phyloP scores from a whole-genome alignment of 1,140 invertebrate species.

The Solenopsis fugax region DNA sequence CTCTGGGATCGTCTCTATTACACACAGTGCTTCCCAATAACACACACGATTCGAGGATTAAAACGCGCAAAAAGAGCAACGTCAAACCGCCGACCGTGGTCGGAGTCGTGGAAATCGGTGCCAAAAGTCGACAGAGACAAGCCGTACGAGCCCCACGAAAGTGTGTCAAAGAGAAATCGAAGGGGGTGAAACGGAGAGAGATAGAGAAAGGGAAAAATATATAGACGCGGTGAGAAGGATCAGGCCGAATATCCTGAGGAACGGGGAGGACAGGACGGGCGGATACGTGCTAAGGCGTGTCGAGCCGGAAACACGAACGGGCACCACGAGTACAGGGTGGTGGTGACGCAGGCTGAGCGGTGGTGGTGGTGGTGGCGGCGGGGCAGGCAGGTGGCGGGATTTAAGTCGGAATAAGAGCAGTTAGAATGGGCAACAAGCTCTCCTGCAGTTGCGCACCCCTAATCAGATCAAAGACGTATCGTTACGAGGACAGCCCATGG shows the following conservation, averaged over 20 bases:
- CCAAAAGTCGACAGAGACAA: conserved; percentile 71
- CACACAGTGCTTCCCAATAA: conserved; percentile 84
- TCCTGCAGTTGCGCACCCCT: conserved; percentile 97
- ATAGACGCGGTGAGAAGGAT: conserved; percentile 32
- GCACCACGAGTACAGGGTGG: conserved; percentile 57
- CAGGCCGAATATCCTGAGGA: conserved; percentile 35
- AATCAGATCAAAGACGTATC: conserved; percentile 95
- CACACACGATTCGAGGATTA: conserved; percentile 45
- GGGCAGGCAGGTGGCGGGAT: conserved; percentile 63
- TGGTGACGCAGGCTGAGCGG: conserved; percentile 39
- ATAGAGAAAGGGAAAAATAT: conserved; percentile 44
- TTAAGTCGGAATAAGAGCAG: conserved; percentile 64
- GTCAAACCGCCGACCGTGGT: conserved; percentile 46
- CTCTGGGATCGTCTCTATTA: conserved; percentile 79
- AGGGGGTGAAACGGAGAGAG: conserved; percentile 1
- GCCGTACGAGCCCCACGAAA: conserved; percentile 47
- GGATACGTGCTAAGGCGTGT: conserved; percentile 44
- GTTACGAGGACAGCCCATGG: conserved; percentile 97
- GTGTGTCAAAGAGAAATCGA: conserved; percentile 55
- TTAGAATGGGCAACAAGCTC: conserved; percentile 97
- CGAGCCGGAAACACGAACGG: conserved; percentile 52
- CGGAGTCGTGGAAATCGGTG: conserved; percentile 63
- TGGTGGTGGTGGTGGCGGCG: conserved; percentile 53
- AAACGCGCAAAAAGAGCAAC: conserved; percentile 50
- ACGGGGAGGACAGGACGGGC: conserved; percentile 39